Conservation (phyloP, 1,140 invertebrate species). For the Ceratina japonica region DNA sequence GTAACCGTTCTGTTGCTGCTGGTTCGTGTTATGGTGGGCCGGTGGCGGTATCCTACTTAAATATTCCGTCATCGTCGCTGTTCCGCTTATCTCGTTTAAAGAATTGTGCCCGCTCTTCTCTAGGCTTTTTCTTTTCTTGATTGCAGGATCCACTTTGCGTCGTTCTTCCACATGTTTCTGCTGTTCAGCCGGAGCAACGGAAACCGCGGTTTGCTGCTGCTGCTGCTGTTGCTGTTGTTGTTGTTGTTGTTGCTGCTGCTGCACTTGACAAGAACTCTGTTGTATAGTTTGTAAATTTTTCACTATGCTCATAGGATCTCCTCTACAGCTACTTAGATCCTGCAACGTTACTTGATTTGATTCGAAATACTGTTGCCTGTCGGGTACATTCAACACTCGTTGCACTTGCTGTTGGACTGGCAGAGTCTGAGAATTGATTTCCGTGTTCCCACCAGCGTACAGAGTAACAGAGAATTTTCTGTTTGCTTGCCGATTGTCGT, state of each 20-base stretch:
- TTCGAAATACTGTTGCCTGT: conserved; percentile 81
- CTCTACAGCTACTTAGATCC: conserved; percentile 85
- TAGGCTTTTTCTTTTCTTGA: conserved; percentile 72
- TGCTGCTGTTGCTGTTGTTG: conserved; percentile 42
- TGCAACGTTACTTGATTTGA: conserved; percentile 82
- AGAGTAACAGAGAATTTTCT: conserved; percentile 67
- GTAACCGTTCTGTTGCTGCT: conserved; percentile 82
- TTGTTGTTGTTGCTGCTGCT: conserved; percentile 58
- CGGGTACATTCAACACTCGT: conserved; percentile 66
- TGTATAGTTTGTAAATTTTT: conserved; percentile 85
- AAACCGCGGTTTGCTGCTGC: conserved; percentile 58
- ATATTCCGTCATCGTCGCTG: conserved; percentile 78
- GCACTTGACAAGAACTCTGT: conserved; percentile 82
- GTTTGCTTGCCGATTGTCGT: conserved; percentile 64
- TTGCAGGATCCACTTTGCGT: conserved; percentile 59
- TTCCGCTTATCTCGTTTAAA: conserved; percentile 79
- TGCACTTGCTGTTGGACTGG: conserved; percentile 76
- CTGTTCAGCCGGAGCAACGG: conserved; percentile 53
- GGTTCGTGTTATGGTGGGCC: conserved; percentile 83
- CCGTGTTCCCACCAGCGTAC: conserved; percentile 60
- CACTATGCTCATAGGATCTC: conserved; percentile 87
- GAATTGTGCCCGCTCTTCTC: conserved; percentile 73
- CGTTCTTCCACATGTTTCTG: conserved; percentile 70
- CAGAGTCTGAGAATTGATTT: conserved; percentile 72
- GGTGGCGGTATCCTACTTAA: conserved; percentile 84